Percentiles rank a stretch among this genome's conserved stretches.
Conservation (phyloP, 2,797 vertebrate species). For the Enteromius trimaculatus region DNA sequence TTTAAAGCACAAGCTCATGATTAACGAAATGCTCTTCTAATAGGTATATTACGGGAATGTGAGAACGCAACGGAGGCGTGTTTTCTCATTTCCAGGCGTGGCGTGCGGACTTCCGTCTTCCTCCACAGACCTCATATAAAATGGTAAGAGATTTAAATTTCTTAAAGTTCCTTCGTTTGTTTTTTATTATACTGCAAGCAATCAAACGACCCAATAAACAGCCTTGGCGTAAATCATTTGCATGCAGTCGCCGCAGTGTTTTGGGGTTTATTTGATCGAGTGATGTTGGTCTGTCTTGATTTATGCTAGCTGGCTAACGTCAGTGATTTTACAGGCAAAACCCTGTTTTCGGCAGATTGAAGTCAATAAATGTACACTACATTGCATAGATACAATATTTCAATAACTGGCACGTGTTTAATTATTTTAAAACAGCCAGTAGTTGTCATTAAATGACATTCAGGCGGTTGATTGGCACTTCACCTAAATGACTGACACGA, state of each 20-base stretch:
- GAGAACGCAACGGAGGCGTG: conserved; percentile 34
- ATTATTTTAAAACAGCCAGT: background rate
- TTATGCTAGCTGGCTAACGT: conserved; percentile 54
- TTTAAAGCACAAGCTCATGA: background rate
- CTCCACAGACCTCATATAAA: conserved; percentile 67
- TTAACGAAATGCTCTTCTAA: background rate
- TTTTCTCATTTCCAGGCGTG: conserved; percentile 73
- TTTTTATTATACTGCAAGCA: background rate
- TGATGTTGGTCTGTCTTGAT: conserved; percentile 28
- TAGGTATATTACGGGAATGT: background rate
- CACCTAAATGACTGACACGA: background rate
- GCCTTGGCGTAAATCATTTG: background rate
- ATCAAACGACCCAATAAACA: background rate
- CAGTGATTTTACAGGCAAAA: background rate
- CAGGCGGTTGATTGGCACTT: background rate
- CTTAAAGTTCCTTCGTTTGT: background rate
- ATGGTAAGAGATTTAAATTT: conserved; percentile 75
- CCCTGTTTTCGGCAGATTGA: background rate
- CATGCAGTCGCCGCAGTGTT: background rate
- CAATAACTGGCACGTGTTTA: background rate
- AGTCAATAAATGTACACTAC: background rate
- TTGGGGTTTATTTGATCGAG: conserved; percentile 20
- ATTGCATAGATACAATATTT: background rate
- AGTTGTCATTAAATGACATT: background rate
- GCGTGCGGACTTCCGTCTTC: conserved; percentile 82